Evolutionary conservation across 2,888 invertebrate species (phyloP).

Genomic region (Tenthredo mesomela): DNA sequence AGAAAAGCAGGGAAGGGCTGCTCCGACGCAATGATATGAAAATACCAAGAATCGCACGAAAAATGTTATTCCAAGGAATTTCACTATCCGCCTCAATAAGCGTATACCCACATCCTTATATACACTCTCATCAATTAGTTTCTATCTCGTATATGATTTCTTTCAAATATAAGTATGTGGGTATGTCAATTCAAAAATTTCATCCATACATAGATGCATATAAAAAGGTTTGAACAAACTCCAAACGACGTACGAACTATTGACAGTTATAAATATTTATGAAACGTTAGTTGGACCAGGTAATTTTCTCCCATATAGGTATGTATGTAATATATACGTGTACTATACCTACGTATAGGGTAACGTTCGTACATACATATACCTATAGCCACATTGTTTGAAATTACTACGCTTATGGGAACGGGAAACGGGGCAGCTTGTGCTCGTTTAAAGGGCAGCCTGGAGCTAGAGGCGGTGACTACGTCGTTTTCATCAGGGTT

Average conservation of each 20-base stretch:
- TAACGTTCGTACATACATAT: neutral
- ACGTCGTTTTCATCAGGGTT: constrained; percentile 34
- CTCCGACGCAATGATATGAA: neutral
- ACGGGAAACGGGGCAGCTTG: constrained; percentile 2
- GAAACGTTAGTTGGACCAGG: constrained; percentile 1
- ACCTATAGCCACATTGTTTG: neutral
- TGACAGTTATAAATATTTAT: constrained; percentile 25
- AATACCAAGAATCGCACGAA: constrained; percentile 22
- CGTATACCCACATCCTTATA: neutral
- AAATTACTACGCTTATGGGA: constrained; percentile 24
- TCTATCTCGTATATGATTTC: neutral
- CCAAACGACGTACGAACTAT: constrained; percentile 13
- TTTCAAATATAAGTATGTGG: neutral
- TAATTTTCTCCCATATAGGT: constrained; percentile 3
- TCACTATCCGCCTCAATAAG: neutral
- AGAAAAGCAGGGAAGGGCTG: neutral
- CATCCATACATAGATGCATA: neutral
- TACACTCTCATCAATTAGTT: neutral
- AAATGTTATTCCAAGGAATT: constrained; percentile 5
- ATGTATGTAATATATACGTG: neutral
- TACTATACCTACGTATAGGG: too few species aligned
- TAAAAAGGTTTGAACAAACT: neutral
- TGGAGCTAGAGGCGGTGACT: neutral
- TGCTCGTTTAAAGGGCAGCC: neutral
- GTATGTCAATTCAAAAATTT: neutral